Percentiles rank a stretch among this genome's conserved stretches.
Conservation (phyloP, 2,113 vertebrate genomes). For the Podocnemis expansa region DNA sequence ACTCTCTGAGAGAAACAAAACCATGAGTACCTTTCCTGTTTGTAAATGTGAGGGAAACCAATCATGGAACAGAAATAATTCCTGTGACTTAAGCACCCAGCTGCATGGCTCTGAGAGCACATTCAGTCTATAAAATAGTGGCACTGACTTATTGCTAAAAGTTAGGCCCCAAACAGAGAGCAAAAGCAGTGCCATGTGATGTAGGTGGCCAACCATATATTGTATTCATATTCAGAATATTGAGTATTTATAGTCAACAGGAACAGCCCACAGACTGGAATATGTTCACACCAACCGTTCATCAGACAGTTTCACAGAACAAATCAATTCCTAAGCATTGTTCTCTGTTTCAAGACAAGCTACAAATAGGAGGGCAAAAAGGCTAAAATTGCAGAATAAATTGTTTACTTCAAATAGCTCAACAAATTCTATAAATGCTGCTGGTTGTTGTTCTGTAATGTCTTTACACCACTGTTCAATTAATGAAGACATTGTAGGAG, state of each 20-base stretch:
- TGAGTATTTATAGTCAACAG: not conserved
- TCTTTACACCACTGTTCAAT: not conserved
- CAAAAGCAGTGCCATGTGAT: not conserved
- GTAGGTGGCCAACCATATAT: not conserved
- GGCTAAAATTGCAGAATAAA: not conserved
- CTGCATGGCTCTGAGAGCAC: rapidly evolving
- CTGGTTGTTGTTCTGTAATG: not conserved
- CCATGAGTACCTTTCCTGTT: not conserved
- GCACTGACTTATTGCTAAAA: not conserved
- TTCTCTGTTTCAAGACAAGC: not conserved
- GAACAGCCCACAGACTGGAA: not conserved
- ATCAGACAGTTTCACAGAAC: not conserved
- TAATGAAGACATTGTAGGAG: constrained; percentile 29
- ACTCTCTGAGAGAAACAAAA: not conserved
- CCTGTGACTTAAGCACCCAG: not conserved
- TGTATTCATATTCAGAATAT: not conserved
- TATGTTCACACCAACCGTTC: not conserved
- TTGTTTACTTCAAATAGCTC: not conserved
- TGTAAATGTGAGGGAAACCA: not conserved
- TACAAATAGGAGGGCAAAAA: not conserved
- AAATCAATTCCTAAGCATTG: not conserved
- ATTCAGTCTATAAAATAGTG: not conserved
- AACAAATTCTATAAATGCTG: not conserved
- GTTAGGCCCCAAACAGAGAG: not conserved
- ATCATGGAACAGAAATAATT: rapidly evolving